Percentiles rank a stretch among this genome's conserved stretches.
Conservation (phyloP, 2,797 vertebrate species). For the Fistularia commersonii region DNA sequence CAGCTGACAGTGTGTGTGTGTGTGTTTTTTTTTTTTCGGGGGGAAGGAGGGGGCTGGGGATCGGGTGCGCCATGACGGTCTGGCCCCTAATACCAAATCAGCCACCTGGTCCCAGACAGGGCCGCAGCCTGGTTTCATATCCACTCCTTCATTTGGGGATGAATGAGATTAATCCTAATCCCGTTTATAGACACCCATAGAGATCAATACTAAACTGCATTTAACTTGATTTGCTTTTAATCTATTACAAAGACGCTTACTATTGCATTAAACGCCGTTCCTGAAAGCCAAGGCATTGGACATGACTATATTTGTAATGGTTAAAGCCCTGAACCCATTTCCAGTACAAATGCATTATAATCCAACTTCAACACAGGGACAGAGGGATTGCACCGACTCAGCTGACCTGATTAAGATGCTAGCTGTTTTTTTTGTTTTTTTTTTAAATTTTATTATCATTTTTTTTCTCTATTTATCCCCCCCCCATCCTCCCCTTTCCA, state of each 20-base stretch:
- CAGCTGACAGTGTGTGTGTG: conserved; percentile 8
- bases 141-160: conserved; percentile 58
- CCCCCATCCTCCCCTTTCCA: conserved; percentile 26
- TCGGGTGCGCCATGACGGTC: conserved; percentile 62
- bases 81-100: conserved; percentile 66
- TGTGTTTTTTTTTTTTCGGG: conserved; percentile 9
- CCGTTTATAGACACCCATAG: conserved; percentile 70
- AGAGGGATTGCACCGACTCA: conserved; percentile 17
- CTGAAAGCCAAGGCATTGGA: conserved; percentile 35
- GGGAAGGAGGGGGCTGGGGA: no score
- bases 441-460: no score
- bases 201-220: conserved; percentile 74
- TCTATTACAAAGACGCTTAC: conserved; percentile 72
- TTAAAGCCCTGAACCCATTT: conserved; percentile 47
- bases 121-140: conserved; percentile 60
- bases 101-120: conserved; percentile 73
- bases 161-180: conserved; percentile 73
- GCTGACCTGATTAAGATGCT: conserved; percentile 65
- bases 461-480: no score
- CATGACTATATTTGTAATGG: conserved; percentile 31
- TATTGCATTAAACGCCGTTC: conserved; percentile 59
- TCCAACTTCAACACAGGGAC: conserved; percentile 38
- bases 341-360: conserved; percentile 43
- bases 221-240: conserved; percentile 72
- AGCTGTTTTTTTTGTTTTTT: no score